Conservation (phyloP, 2,113 vertebrate genomes). For the Mobula hypostoma region DNA sequence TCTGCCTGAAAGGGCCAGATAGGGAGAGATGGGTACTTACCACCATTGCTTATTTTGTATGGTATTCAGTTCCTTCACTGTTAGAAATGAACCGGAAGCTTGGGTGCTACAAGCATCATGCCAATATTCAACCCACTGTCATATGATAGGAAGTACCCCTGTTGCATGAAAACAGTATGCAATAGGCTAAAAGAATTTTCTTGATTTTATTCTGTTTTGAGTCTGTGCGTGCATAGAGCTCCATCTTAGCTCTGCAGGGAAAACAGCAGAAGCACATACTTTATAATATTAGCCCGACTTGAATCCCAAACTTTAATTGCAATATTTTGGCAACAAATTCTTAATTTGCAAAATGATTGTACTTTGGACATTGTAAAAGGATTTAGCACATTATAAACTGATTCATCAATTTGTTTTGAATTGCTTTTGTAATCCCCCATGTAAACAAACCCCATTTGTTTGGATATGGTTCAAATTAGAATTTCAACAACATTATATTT, state of each 20-base stretch:
- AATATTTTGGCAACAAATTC: conserved; percentile 22
- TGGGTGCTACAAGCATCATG: neutral
- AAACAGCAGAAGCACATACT: neutral
- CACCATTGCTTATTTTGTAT: neutral
- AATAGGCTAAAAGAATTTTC: neutral
- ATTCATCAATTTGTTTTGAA: conserved; percentile 22
- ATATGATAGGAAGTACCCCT: neutral
- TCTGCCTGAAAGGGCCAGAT: neutral
- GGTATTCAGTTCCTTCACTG: neutral
- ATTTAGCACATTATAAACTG: conserved; percentile 24
- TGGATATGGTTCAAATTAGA: conserved; percentile 9
- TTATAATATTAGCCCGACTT: conserved; percentile 1
- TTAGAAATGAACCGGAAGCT: neutral
- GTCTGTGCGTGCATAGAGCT: neutral
- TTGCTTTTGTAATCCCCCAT: conserved; percentile 27
- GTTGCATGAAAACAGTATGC: neutral
- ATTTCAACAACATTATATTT: conserved; percentile 22
- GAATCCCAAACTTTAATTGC: conserved; percentile 22
- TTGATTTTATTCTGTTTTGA: neutral
- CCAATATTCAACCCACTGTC: neutral
- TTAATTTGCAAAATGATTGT: conserved; percentile 28
- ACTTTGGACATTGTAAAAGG: conserved; percentile 23
- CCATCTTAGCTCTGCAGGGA: neutral
- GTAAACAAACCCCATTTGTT: conserved; percentile 33
- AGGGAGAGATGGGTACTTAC: neutral